Evolutionary conservation across 2,113 vertebrate genomes (phyloP).

Genomic region (Coracopsis vasa): DNA sequence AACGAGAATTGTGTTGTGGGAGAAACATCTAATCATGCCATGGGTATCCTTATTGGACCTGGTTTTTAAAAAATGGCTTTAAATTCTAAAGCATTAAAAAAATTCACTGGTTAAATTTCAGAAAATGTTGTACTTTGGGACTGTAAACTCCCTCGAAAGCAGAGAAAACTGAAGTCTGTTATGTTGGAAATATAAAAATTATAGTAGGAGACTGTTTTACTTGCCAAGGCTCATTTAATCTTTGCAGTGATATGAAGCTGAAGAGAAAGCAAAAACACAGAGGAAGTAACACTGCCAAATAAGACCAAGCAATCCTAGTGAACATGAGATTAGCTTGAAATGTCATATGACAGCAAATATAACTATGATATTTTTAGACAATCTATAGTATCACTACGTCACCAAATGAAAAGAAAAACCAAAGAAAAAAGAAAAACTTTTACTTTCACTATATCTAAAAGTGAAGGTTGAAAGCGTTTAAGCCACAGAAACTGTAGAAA

Average conservation of each 20-base stretch:
- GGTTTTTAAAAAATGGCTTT: neutral
- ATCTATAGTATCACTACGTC: neutral
- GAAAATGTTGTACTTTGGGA: neutral
- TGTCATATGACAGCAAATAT: neutral
- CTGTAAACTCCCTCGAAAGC: neutral
- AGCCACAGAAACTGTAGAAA: neutral
- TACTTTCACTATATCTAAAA: neutral
- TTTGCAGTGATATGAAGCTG: neutral
- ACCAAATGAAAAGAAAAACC: neutral
- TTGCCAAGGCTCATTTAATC: slow-evolving; percentile 41
- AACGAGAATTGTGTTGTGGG: neutral
- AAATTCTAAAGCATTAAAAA: neutral
- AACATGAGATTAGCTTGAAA: neutral
- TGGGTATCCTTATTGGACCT: neutral
- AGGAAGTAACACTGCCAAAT: neutral
- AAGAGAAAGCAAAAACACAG: slow-evolving; percentile 15
- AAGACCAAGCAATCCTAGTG: neutral
- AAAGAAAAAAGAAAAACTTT: neutral
- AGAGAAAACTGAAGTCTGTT: neutral
- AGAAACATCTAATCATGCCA: neutral
- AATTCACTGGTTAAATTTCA: neutral
- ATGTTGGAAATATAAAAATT: neutral
- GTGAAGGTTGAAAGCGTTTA: neutral
- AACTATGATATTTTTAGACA: neutral
- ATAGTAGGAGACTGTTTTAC: neutral